phyloP scores from a whole-genome alignment of 2,797 vertebrate species.

The Petrocephalus schoutedeni region DNA sequence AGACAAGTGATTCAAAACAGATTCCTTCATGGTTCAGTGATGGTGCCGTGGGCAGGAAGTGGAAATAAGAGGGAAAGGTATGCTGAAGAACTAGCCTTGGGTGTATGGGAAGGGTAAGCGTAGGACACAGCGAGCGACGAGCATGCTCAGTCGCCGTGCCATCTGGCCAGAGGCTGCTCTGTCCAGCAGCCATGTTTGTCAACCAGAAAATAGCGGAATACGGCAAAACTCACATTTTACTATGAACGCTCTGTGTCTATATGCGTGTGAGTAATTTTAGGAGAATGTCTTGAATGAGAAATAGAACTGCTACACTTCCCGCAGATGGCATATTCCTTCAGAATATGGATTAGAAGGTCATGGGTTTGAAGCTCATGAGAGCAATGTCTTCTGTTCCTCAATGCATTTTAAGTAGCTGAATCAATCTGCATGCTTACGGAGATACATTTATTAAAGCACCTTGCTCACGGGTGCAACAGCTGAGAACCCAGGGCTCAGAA shows the following conservation, averaged over 20 bases:
- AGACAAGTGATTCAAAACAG: slow-evolving; percentile 4
- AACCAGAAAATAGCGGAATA: not conserved
- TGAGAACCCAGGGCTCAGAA: not conserved
- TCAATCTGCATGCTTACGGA: not conserved
- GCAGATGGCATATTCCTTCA: not conserved
- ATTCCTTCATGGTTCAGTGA: not conserved
- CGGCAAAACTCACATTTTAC: not conserved
- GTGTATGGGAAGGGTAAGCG: not conserved
- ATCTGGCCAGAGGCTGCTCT: not conserved
- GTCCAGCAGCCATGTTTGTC: not conserved
- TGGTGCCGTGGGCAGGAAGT: not conserved
- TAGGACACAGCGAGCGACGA: not conserved
- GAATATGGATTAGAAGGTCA: slow-evolving; percentile 9
- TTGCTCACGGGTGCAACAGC: not conserved
- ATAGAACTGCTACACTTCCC: not conserved
- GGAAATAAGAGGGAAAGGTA: not conserved
- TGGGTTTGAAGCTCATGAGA: slow-evolving; percentile 2
- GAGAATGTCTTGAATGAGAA: not conserved
- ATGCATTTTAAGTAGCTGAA: slow-evolving; percentile 13
- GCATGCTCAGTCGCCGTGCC: not conserved
- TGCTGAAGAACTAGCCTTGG: not conserved
- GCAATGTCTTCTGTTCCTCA: not conserved
- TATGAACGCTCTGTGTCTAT: not conserved
- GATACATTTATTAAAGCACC: slow-evolving; percentile 6
- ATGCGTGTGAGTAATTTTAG: not conserved